phyloP scores from a whole-genome alignment of 1,140 invertebrate genomes.

The Colletes gigas region DNA sequence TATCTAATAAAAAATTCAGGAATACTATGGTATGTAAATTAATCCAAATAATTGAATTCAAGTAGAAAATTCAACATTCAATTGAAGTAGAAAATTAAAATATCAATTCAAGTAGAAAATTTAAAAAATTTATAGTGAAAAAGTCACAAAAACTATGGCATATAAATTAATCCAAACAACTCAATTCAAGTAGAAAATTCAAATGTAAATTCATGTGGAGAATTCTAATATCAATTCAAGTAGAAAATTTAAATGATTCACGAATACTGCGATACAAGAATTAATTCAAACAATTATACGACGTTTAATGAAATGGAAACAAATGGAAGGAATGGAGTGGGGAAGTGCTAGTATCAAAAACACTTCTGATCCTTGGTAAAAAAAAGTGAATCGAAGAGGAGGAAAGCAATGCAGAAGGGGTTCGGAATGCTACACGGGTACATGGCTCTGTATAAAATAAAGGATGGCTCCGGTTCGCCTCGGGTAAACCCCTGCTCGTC shows the following conservation, averaged over 20 bases:
- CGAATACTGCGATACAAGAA: too few species aligned
- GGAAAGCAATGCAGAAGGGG: not conserved
- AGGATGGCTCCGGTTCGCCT: constrained; percentile 63
- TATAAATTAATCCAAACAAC: not conserved
- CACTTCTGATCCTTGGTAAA: not conserved
- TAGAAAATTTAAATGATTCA: too few species aligned
- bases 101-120: too few species aligned
- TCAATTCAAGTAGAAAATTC: too few species aligned
- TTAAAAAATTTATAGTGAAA: too few species aligned
- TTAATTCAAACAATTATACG: too few species aligned
- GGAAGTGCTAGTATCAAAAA: not conserved
- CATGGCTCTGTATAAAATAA: constrained; percentile 70
- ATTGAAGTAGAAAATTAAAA: too few species aligned
- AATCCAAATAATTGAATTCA: not conserved
- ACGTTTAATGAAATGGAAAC: not conserved
- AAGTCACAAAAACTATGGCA: not conserved
- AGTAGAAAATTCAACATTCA: too few species aligned
- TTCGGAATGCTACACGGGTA: constrained; percentile 45
- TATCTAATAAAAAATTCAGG: too few species aligned
- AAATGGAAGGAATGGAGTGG: not conserved
- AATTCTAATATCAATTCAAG: too few species aligned
- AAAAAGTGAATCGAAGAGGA: too few species aligned
- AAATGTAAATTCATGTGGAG: too few species aligned
- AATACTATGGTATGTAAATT: not conserved
- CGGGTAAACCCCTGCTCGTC: constrained; percentile 59